Conservation (phyloP, 2,888 invertebrate genomes). For the Cataglyphis livida region DNA sequence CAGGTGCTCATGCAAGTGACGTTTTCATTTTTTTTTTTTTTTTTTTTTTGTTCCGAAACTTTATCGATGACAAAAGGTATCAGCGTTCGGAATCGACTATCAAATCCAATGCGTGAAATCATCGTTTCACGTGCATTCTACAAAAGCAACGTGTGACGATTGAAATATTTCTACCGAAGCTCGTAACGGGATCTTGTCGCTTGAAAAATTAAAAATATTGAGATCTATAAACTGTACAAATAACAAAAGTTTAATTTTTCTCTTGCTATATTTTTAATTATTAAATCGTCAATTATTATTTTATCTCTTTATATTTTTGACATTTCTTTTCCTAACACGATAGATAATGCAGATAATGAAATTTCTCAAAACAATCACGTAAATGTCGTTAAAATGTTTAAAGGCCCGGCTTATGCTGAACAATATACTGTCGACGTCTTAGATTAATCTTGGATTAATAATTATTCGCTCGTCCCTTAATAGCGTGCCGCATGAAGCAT, state of each 20-base stretch:
- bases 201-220: slow-evolving; percentile 17
- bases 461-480: slow-evolving; percentile 42
- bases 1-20: slow-evolving; percentile 37
- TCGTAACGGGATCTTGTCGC: slow-evolving; percentile 64
- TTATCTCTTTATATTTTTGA: background rate
- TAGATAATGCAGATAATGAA: background rate
- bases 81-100: slow-evolving; percentile 30
- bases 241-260: background rate
- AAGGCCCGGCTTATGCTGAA: background rate
- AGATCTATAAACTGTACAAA: background rate
- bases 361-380: background rate
- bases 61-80: slow-evolving; percentile 11
- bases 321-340: background rate
- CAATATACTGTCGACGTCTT: background rate
- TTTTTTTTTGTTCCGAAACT: slow-evolving; percentile 4
- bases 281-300: background rate
- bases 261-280: background rate
- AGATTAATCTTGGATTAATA: slow-evolving; percentile 10
- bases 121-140: slow-evolving; percentile 68
- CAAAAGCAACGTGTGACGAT: slow-evolving; percentile 76
- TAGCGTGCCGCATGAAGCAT: slow-evolving; percentile 53
- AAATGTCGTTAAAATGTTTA: background rate
- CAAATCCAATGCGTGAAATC: slow-evolving; percentile 40
- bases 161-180: slow-evolving; percentile 53
- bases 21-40: background rate